Percentiles rank a stretch among this genome's conserved stretches.
phyloP scores from a whole-genome alignment of 2,113 vertebrate genomes.

The Muscicapa adusta region DNA sequence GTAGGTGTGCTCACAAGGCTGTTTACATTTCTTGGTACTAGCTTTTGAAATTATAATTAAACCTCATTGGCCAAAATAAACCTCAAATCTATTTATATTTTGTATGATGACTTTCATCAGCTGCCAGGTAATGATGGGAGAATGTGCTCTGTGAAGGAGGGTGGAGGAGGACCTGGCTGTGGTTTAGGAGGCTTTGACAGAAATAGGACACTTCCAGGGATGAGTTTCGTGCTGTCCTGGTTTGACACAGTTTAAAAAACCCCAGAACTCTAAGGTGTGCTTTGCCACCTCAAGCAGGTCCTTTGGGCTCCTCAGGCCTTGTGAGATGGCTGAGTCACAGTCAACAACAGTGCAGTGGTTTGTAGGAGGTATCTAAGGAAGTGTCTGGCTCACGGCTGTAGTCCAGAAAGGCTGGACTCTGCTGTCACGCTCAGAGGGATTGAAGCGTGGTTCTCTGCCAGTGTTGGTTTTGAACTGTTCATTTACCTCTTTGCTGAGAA shows the following conservation, averaged over 20 bases:
- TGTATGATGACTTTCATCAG: neutral
- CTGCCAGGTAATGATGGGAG: neutral
- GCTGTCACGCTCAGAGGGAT: neutral
- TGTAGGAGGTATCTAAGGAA: neutral
- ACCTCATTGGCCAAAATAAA: constrained; percentile 22
- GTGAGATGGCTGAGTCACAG: neutral
- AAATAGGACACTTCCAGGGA: neutral
- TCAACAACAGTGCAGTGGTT: neutral
- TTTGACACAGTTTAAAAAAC: neutral
- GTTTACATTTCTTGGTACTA: neutral
- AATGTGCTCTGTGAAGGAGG: neutral
- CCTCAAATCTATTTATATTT: constrained; percentile 14
- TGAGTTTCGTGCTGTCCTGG: neutral
- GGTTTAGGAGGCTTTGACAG: neutral
- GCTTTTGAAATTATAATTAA: constrained; percentile 45
- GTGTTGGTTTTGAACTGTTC: neutral
- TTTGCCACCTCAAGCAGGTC: neutral
- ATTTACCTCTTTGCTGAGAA: neutral
- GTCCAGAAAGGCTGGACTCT: neutral
- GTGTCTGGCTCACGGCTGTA: neutral
- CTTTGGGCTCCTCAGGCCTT: neutral
- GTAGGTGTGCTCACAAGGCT: neutral
- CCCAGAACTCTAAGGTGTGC: neutral
- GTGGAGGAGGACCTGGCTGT: neutral
- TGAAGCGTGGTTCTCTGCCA: rapidly evolving